These are phyloP conservation scores for Eleginops maclovinus DNA, from an alignment of 2,113 vertebrate species.

Conservation along the genomic window DNA sequence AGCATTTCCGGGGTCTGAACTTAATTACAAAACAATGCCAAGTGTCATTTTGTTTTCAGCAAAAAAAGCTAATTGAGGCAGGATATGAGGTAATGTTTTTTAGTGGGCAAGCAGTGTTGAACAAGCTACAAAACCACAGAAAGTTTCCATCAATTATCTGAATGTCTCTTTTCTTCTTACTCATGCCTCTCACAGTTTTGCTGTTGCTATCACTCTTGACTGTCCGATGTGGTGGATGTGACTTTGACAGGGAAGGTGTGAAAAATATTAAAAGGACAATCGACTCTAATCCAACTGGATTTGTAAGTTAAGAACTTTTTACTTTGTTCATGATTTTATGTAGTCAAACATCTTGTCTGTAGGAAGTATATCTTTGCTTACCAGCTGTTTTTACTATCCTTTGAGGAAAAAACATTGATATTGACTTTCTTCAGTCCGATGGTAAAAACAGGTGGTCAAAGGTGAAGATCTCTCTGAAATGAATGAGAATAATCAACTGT, in stretches of 20 bases:
- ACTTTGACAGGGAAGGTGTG: conserved; percentile 65
- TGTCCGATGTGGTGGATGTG: conserved; percentile 79
- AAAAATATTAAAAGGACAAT: conserved; percentile 74
- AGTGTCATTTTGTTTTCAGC: conserved; percentile 11
- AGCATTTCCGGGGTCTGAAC: conserved; percentile 15
- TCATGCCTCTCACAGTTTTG: conserved; percentile 72
- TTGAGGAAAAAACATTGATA: neutral
- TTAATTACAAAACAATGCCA: neutral
- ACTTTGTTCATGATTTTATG: neutral
- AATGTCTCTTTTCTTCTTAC: conserved; percentile 32
- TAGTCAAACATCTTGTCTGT: neutral
- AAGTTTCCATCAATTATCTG: conserved; percentile 72
- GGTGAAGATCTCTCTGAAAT: neutral
- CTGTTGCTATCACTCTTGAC: conserved; percentile 81
- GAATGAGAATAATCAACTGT: neutral
- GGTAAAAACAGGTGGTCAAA: neutral
- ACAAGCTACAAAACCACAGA: conserved; percentile 69
- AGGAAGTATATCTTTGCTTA: neutral
- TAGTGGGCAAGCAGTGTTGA: conserved; percentile 45
- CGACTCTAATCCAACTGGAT: conserved; percentile 74
- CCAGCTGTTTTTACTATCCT: neutral
- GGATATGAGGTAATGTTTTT: conserved; percentile 66
- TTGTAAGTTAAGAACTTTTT: conserved; percentile 78
- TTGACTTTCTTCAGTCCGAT: neutral
- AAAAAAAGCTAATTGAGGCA: conserved; percentile 45